Evolutionary conservation across 1,140 invertebrate genomes (phyloP).

Genomic region (Leptonema lineaticorne): DNA sequence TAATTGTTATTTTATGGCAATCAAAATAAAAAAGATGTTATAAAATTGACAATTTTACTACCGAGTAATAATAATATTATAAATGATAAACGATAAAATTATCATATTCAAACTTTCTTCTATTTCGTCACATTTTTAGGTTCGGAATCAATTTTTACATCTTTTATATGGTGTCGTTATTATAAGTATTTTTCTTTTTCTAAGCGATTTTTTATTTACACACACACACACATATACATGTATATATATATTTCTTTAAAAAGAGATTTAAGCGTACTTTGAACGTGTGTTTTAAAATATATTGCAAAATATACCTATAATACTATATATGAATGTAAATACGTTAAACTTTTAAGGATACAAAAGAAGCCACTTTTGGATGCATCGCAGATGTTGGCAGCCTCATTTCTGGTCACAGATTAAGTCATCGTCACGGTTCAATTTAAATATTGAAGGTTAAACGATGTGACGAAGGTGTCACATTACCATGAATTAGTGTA

Average conservation of each 20-base stretch:
- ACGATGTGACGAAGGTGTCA: conserved; percentile 3
- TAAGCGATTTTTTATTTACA: background rate
- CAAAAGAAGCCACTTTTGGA: background rate
- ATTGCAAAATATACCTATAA: background rate
- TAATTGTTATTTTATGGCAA: too few relatives aligned
- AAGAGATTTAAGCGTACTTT: too few relatives aligned
- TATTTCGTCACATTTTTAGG: too few relatives aligned
- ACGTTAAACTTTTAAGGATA: background rate
- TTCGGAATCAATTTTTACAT: too few relatives aligned
- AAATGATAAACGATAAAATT: too few relatives aligned
- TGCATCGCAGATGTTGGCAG: conserved; percentile 8
- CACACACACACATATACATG: background rate
- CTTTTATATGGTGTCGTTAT: too few relatives aligned
- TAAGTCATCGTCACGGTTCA: conserved; percentile 15
- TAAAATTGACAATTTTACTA: too few relatives aligned
- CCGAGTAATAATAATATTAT: too few relatives aligned
- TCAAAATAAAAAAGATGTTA: too few relatives aligned
- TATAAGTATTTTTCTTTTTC: too few relatives aligned
- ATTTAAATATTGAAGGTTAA: conserved; percentile 24
- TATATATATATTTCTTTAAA: background rate
- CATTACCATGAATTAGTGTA: conserved; percentile 21
- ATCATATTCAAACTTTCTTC: too few relatives aligned
- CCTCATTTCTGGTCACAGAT: conserved; percentile 7
- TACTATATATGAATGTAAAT: background rate
- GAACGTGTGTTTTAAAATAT: too few relatives aligned